Percentiles rank a stretch among this genome's conserved stretches.
phyloP scores from a whole-genome alignment of 2,888 invertebrate species.

The Saturnia pavonia region DNA sequence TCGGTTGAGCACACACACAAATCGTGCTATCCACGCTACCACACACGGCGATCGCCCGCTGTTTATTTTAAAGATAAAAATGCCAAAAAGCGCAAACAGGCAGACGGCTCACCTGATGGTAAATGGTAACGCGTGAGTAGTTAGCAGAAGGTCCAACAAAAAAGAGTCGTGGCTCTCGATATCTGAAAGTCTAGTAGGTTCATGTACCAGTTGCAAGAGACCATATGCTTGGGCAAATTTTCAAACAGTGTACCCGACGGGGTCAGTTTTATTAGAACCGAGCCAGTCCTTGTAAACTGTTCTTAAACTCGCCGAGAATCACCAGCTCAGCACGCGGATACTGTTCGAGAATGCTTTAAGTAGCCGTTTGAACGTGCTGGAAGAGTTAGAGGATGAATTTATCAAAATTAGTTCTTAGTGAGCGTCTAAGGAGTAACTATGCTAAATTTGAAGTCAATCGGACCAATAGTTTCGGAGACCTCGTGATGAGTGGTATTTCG shows the following conservation, averaged over 20 bases:
- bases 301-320: constrained; percentile 14
- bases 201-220: neutral
- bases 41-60: too few relatives aligned
- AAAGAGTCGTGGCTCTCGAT: neutral
- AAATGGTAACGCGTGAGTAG: neutral
- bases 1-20: too few relatives aligned
- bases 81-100: too few relatives aligned
- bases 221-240: constrained; percentile 5
- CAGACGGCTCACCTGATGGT: too few relatives aligned
- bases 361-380: neutral
- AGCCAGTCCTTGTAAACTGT: constrained; percentile 1
- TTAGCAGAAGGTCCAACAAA: neutral
- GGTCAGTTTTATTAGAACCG: constrained; percentile 4
- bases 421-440: too few relatives aligned
- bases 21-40: too few relatives aligned
- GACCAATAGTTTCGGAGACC: too few relatives aligned
- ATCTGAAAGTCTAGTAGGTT: constrained; percentile 4
- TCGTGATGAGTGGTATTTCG: too few relatives aligned
- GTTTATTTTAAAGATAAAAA: too few relatives aligned
- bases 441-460: too few relatives aligned
- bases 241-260: neutral
- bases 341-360: neutral
- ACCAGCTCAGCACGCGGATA: neutral
- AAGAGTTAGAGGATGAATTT: too few relatives aligned
- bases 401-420: too few relatives aligned